These are phyloP conservation scores for Paraplagusia blochii DNA, from an alignment of 2,113 vertebrate genomes.

Conservation along the genomic window DNA sequence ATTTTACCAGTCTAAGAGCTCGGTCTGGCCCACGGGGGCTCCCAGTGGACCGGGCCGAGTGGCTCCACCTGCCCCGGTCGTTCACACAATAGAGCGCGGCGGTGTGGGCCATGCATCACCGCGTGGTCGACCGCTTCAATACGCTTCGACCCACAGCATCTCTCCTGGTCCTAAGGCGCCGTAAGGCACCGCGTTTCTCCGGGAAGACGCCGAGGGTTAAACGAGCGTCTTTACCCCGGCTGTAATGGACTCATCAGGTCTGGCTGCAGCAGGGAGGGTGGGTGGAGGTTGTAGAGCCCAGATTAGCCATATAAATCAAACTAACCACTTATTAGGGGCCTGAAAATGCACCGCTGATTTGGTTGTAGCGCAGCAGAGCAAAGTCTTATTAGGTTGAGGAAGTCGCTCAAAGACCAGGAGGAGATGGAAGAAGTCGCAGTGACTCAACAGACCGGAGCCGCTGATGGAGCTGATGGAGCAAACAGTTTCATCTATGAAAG, in stretches of 20 bases:
- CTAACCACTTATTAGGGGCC: conserved; percentile 73
- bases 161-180: conserved; percentile 40
- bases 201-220: conserved; percentile 47
- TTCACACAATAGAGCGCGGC: conserved; percentile 60
- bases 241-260: conserved; percentile 67
- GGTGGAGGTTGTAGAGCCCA: conserved; percentile 51
- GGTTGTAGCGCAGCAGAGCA: conserved; percentile 71
- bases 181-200: conserved; percentile 45
- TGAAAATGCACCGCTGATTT: conserved; percentile 77
- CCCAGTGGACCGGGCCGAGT: conserved; percentile 46
- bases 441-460: conserved; percentile 64
- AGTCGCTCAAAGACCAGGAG: conserved; percentile 74
- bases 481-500: conserved; percentile 11
- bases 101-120: conserved; percentile 62
- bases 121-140: conserved; percentile 55
- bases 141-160: conserved; percentile 54
- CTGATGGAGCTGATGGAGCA: conserved; percentile 23
- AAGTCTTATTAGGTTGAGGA: conserved; percentile 77
- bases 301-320: conserved; percentile 76
- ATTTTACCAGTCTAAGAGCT: conserved; percentile 74
- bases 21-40: conserved; percentile 60
- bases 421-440: conserved; percentile 69
- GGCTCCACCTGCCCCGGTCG: conserved; percentile 39
- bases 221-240: conserved; percentile 47
- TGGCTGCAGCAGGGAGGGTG: too few species aligned